Evolutionary conservation across 2,113 vertebrate species (phyloP).

Genomic region (Sebastes schlegelii): DNA sequence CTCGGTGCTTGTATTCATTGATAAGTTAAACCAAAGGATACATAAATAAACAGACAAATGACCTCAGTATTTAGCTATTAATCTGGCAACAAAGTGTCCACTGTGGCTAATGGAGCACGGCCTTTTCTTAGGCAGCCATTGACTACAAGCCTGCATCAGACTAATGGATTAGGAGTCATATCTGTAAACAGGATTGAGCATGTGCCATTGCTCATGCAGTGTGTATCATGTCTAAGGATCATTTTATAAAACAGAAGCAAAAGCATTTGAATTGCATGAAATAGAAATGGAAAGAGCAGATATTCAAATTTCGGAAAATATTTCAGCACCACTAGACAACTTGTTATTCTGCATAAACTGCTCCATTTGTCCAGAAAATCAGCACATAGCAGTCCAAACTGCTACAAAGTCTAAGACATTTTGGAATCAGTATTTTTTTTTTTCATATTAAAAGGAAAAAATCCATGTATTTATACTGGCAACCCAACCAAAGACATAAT

Average conservation of each 20-base stretch:
- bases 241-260: slow-evolving; percentile 21
- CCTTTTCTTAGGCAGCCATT: slow-evolving; percentile 56
- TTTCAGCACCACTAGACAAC: neutral
- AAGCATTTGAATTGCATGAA: neutral
- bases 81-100: slow-evolving; percentile 70
- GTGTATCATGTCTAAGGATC: slow-evolving; percentile 44
- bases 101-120: slow-evolving; percentile 71
- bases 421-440: neutral
- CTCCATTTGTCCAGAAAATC: slow-evolving; percentile 11
- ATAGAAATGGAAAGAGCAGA: neutral
- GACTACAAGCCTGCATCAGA: slow-evolving; percentile 51
- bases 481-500: slow-evolving; percentile 17
- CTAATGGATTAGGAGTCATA: slow-evolving; percentile 72
- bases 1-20: slow-evolving; percentile 51
- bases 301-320: neutral
- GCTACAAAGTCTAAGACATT: neutral
- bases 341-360: slow-evolving; percentile 13
- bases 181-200: slow-evolving; percentile 59
- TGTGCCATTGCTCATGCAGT: slow-evolving; percentile 32
- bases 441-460: slow-evolving; percentile 4
- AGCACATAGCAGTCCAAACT: neutral
- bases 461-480: slow-evolving; percentile 30
- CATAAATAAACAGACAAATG: slow-evolving; percentile 72
- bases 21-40: slow-evolving; percentile 66
- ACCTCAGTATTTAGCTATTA: slow-evolving; percentile 71